phyloP scores from a whole-genome alignment of 2,113 vertebrate species.

The Crotalus horridus region DNA sequence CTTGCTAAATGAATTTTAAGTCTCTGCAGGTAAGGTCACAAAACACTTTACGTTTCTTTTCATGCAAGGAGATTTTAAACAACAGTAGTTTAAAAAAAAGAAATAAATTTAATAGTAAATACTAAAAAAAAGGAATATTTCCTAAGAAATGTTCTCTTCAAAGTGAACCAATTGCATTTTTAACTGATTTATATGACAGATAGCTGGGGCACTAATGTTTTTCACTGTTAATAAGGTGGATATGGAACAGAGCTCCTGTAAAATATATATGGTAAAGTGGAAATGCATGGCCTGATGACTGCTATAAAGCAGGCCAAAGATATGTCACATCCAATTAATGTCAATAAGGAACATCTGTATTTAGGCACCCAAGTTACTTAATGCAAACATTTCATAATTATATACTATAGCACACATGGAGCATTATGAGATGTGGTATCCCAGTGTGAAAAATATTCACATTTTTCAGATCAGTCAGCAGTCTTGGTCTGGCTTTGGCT shows the following conservation, averaged over 20 bases:
- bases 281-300: slow-evolving; percentile 66
- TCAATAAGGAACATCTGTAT: slow-evolving; percentile 82
- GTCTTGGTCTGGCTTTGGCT: slow-evolving; percentile 72
- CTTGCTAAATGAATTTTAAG: not conserved
- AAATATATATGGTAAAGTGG: slow-evolving; percentile 64
- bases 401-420: slow-evolving; percentile 70
- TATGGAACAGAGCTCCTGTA: slow-evolving; percentile 73
- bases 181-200: slow-evolving; percentile 65
- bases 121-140: slow-evolving; percentile 48
- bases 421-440: slow-evolving; percentile 76
- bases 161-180: slow-evolving; percentile 59
- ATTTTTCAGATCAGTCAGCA: slow-evolving; percentile 80
- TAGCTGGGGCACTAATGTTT: slow-evolving; percentile 56
- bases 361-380: slow-evolving; percentile 75
- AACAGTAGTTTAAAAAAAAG: slow-evolving; percentile 18
- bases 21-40: not conserved
- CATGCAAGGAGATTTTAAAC: not conserved
- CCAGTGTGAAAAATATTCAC: slow-evolving; percentile 77
- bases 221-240: slow-evolving; percentile 61
- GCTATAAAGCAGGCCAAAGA: slow-evolving; percentile 77
- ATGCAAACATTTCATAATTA: slow-evolving; percentile 80
- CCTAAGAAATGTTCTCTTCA: slow-evolving; percentile 43
- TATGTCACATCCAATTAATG: slow-evolving; percentile 79
- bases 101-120: not conserved
- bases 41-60: rapidly evolving